Conservation (phyloP, 2,888 invertebrate genomes). For the Stegana nigrithorax region DNA sequence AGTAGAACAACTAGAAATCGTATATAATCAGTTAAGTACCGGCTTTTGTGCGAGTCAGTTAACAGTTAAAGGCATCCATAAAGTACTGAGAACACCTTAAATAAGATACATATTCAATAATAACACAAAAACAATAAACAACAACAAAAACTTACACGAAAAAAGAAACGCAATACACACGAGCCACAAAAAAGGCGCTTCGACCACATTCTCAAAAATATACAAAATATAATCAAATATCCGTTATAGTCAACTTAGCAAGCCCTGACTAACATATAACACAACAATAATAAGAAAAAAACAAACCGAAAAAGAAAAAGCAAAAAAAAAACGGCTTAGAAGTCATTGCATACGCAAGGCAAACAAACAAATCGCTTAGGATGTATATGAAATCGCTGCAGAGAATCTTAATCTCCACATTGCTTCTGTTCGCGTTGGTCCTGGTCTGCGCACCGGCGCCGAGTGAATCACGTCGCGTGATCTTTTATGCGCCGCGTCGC, state of each 20-base stretch:
- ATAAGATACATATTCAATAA: no score
- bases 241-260: neutral
- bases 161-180: neutral
- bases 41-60: constrained; percentile 48
- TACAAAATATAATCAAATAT: no score
- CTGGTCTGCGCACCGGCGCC: constrained; percentile 44
- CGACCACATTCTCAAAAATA: no score
- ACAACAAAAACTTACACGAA: neutral
- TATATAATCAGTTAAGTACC: constrained; percentile 57
- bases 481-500: constrained; percentile 54
- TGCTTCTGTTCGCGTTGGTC: constrained; percentile 43
- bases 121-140: neutral
- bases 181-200: constrained; percentile 10
- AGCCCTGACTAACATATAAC: neutral
- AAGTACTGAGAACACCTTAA: no score
- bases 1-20: constrained; percentile 31
- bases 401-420: constrained; percentile 38
- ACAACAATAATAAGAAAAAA: neutral
- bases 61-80: constrained; percentile 3
- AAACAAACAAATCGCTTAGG: no score
- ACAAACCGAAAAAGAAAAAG: constrained; percentile 24
- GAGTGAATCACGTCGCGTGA: constrained; percentile 54
- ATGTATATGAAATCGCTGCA: constrained; percentile 28
- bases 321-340: no score
- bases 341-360: no score